Conservation (phyloP, 2,113 vertebrate species). For the Cromileptes altivelis region DNA sequence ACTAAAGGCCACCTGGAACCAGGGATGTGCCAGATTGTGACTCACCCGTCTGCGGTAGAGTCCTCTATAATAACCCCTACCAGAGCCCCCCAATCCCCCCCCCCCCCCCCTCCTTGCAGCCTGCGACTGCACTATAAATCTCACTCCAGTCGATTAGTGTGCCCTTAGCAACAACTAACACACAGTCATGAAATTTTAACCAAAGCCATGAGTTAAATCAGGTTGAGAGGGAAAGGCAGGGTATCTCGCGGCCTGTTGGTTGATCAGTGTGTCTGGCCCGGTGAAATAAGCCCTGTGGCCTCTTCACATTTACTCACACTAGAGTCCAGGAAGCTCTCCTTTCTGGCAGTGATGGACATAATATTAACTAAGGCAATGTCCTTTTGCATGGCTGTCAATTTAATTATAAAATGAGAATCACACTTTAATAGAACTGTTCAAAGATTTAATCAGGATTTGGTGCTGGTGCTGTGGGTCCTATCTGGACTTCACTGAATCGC, state of each 20-base stretch:
- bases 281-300: slow-evolving; percentile 58
- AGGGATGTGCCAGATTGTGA: slow-evolving; percentile 72
- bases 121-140: slow-evolving; percentile 72
- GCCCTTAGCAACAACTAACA: slow-evolving; percentile 80
- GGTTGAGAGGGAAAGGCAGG: slow-evolving; percentile 66
- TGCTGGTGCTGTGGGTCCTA: slow-evolving; percentile 44
- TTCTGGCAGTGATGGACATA: slow-evolving; percentile 42
- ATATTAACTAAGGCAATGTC: slow-evolving; percentile 59
- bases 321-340: slow-evolving; percentile 30
- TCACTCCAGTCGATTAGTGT: slow-evolving; percentile 76
- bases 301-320: slow-evolving; percentile 65
- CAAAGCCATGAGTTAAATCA: slow-evolving; percentile 78
- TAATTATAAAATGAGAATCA: slow-evolving; percentile 61
- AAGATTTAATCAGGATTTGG: slow-evolving; percentile 60
- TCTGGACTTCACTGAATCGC: slow-evolving; percentile 54
- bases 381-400: slow-evolving; percentile 62
- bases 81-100: neutral
- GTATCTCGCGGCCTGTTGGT: slow-evolving; percentile 57
- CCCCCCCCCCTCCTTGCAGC: slow-evolving; percentile 31
- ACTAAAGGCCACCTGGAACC: slow-evolving; percentile 74
- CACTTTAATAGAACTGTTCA: slow-evolving; percentile 53
- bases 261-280: slow-evolving; percentile 61
- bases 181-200: slow-evolving; percentile 80
- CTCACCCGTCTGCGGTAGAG: slow-evolving; percentile 67
- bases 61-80: slow-evolving; percentile 51